These are phyloP conservation scores for Mus minutoides DNA, from an alignment of 2,797 vertebrate genomes.

Conservation along the genomic window DNA sequence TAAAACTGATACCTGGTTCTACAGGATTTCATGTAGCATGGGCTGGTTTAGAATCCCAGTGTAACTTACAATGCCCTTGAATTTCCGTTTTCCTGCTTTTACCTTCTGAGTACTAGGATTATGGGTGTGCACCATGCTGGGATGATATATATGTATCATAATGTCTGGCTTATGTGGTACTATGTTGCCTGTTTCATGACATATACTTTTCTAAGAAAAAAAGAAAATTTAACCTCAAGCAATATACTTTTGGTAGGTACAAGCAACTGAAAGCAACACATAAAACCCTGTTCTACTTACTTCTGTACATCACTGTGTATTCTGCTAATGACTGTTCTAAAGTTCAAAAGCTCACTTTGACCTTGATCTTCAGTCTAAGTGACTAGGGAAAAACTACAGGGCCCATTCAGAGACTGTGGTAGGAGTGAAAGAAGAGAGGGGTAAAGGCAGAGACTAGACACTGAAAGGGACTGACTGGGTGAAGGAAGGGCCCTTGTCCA, in stretches of 20 bases:
- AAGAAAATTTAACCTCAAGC: background rate
- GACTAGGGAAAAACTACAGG: background rate
- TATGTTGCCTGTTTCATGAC: background rate
- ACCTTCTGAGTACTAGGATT: background rate
- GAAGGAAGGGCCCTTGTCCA: background rate
- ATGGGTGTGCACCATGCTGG: background rate
- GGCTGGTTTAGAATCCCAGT: background rate
- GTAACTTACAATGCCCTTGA: background rate
- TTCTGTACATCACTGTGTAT: background rate
- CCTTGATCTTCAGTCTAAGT: background rate
- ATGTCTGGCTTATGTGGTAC: background rate
- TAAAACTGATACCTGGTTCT: background rate
- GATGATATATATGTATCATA: too few species aligned
- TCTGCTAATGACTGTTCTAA: background rate
- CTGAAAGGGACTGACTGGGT: background rate
- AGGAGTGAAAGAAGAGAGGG: background rate
- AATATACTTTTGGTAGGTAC: background rate
- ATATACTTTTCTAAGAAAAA: conserved; percentile 15
- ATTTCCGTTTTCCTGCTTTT: background rate
- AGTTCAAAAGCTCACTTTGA: background rate
- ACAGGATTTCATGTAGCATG: background rate
- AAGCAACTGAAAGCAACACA: background rate
- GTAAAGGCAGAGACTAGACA: background rate
- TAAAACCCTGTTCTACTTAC: conserved; percentile 5
- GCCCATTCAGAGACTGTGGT: background rate